Base-by-base conservation (phyloP, 2,888 invertebrate genomes). In the Thumatha senex region DNA sequence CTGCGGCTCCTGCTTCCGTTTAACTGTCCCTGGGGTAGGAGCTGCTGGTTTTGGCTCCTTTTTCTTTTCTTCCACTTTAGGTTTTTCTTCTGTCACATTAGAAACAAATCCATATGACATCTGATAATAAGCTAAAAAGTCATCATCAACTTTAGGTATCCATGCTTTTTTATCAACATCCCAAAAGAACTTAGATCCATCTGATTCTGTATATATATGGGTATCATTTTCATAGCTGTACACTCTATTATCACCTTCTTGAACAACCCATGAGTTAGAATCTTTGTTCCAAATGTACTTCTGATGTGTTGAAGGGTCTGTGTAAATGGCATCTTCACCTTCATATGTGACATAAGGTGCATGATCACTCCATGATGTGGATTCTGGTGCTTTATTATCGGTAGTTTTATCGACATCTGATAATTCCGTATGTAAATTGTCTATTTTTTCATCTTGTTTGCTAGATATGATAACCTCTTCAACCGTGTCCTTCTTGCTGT, bases 121-220 rank as follows among this genome's bases (percentile, higher is more conserved):
- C 88, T 99, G 98, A 90, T 99, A 99, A 50, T 93, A 93, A 0
- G 99, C 99, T 91, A 99, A 94, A 76, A 99, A 99, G 70, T 99
- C 98, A 72, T 98, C 98, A 89, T 98, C 98, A 56, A 99, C 94
- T 93, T 97, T 98, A 0, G 99, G 99, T 86, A 99, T 96, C 98
- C 99, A 99, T 4, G 98, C 98, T 74, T 94, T 96, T 80, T 96
- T 98, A 35, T 94, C 94, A 18, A 92, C 92, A 86, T 99, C 98
- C 98, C 98, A 99, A 76, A 98, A 96, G 82, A 94, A 98, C 56
- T 95, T 95, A 0, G 95, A 95, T 0, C 98, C 98, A 92, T 99
- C 99, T 46, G 92, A 84, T 76, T 97, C 97, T 7, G 95, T 96
- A 70, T 96, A 97, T 9, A 95, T 94, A 70, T 96, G 95, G 45